These are phyloP conservation scores for Spatulosminthurus flaviceps DNA, from an alignment of 2,888 invertebrate species.

Conservation along the genomic window DNA sequence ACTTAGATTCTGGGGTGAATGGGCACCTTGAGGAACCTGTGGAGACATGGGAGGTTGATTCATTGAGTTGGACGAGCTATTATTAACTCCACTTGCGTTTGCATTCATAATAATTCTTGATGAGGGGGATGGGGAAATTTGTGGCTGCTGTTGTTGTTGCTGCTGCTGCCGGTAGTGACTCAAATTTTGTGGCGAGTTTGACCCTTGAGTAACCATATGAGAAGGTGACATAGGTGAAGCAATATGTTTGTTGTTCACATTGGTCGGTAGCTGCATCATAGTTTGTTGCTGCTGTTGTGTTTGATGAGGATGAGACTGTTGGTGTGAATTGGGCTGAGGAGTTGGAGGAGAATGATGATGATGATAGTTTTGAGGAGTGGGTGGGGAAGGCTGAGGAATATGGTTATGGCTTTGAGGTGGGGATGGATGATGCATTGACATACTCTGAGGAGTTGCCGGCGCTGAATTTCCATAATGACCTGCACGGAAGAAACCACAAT, in stretches of 20 bases:
- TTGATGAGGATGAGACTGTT: constrained; percentile 65
- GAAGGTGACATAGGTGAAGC: constrained; percentile 53
- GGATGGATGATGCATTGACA: constrained; percentile 65
- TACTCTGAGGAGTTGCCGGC: constrained; percentile 61
- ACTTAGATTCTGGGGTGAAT: constrained; percentile 63
- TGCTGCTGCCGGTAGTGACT: constrained; percentile 55
- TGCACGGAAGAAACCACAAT: background rate
- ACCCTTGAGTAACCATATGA: constrained; percentile 44
- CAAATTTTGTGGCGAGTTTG: constrained; percentile 59
- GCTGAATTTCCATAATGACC: constrained; percentile 57
- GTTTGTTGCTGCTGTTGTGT: constrained; percentile 64
- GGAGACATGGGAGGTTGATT: constrained; percentile 63
- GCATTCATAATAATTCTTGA: constrained; percentile 11
- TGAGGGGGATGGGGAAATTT: constrained; percentile 61
- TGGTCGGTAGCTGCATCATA: constrained; percentile 50
- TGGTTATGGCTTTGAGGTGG: constrained; percentile 68
- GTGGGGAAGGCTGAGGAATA: constrained; percentile 58
- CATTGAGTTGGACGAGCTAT: constrained; percentile 60
- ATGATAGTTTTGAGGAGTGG: constrained; percentile 59
- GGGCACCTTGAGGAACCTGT: constrained; percentile 67
- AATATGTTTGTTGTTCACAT: constrained; percentile 27
- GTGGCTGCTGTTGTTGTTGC: constrained; percentile 60
- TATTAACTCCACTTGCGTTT: background rate
- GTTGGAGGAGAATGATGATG: constrained; percentile 63
- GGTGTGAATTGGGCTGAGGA: constrained; percentile 63